phyloP scores from a whole-genome alignment of 2,797 vertebrate species.

The Lates japonicus region DNA sequence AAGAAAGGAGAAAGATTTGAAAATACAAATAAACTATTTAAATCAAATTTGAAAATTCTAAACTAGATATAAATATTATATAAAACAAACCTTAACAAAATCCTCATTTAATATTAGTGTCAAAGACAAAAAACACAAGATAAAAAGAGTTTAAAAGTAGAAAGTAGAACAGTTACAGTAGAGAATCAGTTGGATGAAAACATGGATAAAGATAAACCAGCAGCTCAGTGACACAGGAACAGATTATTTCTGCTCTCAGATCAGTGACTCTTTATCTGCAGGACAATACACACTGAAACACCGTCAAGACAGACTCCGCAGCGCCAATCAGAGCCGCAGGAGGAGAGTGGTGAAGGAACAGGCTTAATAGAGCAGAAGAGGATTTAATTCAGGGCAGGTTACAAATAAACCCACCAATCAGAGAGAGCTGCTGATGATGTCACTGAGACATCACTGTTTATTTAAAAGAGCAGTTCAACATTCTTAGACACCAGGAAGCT shows the following conservation, averaged over 20 bases:
- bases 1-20: no score
- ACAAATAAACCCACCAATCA: constrained; percentile 47
- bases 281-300: constrained; percentile 39
- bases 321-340: constrained; percentile 57
- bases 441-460: background rate
- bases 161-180: no score
- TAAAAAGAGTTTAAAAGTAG: background rate
- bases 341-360: constrained; percentile 46
- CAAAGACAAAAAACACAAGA: background rate
- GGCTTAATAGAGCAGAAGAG: constrained; percentile 76
- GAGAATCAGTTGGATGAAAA: no score
- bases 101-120: background rate
- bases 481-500: background rate
- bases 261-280: constrained; percentile 55
- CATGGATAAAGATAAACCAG: background rate
- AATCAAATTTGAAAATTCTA: background rate
- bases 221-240: constrained; percentile 14
- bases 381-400: constrained; percentile 50
- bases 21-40: background rate
- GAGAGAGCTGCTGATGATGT: constrained; percentile 37
- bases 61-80: background rate
- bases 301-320: no score
- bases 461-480: constrained; percentile 16
- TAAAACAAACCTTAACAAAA: background rate
- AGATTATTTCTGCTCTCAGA: constrained; percentile 21